Evolutionary conservation across 2,797 vertebrate species (phyloP), one percentile per base, ranked within the genome.

Genomic region (Lepilemur ruficaudatus): DNA sequence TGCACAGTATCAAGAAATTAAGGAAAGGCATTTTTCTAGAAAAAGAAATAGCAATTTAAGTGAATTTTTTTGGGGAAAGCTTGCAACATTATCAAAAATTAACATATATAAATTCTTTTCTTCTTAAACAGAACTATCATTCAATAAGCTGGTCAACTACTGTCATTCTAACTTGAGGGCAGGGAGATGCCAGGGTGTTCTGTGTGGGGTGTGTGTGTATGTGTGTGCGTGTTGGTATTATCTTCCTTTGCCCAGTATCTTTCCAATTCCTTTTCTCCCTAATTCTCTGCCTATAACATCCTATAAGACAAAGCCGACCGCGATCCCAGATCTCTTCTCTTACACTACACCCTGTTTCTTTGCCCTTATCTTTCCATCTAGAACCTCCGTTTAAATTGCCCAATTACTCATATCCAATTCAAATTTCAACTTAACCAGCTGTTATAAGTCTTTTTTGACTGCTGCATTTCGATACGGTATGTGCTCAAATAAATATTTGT

Each of bases 401-500:
- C 52, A 55, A 67, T 95, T 89, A 84, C 12, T 93, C 75, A 75
- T 96, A 80, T 83, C 83, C 57, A 86, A 61, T 84, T 93, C 41
- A 90, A 65, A 96, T 86, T 65, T 38, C 84, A 90, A 91, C 52
- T 93, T 90, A 89, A 50, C 41, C 80, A 73, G 67, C 55, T 88
- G 52, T 75, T 82, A 55, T 13, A 61, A 46, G 28, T 84, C 85
- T 95, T 63, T 35, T 50, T 91, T 91, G 38, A 75, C 5, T n/a
- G 41, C 59, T 93, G 3, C 89, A n/a, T 94, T 82, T 85, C 59
- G 43, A 20, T 20, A 84, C 52, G 43, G n/a, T 18, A 81, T 63
- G 69, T 6, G 8, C n/a, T 57, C 3, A 6, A 41, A 82, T 82
- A 73, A 93, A 85, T 91, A 91, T 95, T 91, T 88, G 65, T 72